These are phyloP conservation scores for Tricholauxania praeusta DNA, from an alignment of 2,888 invertebrate species.

Conservation along the genomic window DNA sequence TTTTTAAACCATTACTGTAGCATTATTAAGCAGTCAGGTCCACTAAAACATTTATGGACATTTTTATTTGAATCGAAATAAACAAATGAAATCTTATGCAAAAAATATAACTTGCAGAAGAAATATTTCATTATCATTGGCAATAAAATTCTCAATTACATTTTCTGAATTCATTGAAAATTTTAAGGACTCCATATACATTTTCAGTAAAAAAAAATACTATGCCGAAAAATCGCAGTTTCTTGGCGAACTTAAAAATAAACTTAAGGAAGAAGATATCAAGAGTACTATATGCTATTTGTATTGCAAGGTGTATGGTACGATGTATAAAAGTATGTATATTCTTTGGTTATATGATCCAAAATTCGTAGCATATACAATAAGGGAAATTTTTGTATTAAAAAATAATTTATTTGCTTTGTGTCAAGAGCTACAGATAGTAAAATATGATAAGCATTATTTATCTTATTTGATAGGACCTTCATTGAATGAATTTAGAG, in stretches of 20 bases:
- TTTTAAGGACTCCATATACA: not conserved
- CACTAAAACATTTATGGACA: conserved; percentile 29
- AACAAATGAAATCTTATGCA: conserved; percentile 17
- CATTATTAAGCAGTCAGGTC: conserved; percentile 34
- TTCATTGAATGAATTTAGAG: no score
- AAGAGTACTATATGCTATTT: conserved; percentile 18
- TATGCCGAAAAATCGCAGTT: conserved; percentile 14
- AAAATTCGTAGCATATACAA: conserved; percentile 14
- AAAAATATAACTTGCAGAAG: not conserved
- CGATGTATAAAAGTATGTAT: not conserved
- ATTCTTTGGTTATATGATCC: conserved; percentile 1
- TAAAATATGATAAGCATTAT: conserved; percentile 21
- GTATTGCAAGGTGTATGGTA: not conserved
- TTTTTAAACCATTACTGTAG: conserved; percentile 33
- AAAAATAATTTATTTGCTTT: conserved; percentile 2
- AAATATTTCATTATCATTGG: conserved; percentile 12
- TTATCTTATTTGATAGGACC: conserved; percentile 10
- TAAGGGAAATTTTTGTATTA: conserved; percentile 22
- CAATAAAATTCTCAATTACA: conserved; percentile 2
- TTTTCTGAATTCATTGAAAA: conserved; percentile 10
- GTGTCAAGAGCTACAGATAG: conserved; percentile 4
- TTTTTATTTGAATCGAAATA: conserved; percentile 30
- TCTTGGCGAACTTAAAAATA: conserved; percentile 16
- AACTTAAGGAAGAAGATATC: conserved; percentile 12
- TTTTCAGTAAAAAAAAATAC: conserved; percentile 12